These are phyloP conservation scores for Mesoligia furuncula DNA, from an alignment of 2,888 invertebrate species.

Conservation along the genomic window DNA sequence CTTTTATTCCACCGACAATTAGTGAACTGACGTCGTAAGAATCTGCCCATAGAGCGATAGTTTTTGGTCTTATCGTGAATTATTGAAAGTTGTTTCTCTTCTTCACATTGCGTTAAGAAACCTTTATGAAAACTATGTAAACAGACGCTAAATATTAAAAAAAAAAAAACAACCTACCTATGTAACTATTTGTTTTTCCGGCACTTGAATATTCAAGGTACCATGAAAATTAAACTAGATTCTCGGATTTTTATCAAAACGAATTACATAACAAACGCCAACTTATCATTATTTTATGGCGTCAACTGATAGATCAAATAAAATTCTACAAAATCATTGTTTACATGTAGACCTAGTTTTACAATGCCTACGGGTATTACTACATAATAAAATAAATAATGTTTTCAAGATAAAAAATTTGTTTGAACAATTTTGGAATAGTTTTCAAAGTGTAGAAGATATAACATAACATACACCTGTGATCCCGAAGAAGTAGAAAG, in stretches of 20 bases:
- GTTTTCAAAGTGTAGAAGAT: no score
- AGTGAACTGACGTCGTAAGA: no score
- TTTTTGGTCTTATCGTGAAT: no score
- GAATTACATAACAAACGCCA: constrained; percentile 28
- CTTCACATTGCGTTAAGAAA: no score
- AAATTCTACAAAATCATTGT: constrained; percentile 28
- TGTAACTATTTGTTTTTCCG: constrained; percentile 31
- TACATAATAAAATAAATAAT: constrained; percentile 8
- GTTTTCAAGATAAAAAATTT: constrained; percentile 5
- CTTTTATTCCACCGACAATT: no score
- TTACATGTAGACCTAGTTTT: constrained; percentile 43
- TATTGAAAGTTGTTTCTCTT: no score
- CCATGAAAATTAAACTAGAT: constrained; percentile 31
- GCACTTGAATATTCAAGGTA: constrained; percentile 21
- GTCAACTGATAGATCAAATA: constrained; percentile 32
- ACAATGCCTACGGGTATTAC: constrained; percentile 21
- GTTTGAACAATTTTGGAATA: constrained; percentile 11
- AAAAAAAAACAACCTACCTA: background rate
- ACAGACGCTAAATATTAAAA: background rate
- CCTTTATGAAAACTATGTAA: background rate
- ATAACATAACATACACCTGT: background rate
- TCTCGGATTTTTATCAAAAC: constrained; percentile 20
- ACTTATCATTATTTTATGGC: constrained; percentile 28
- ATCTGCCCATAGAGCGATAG: no score
- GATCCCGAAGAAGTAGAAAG: background rate